These are phyloP conservation scores for Oconnorella tubifera DNA, from an alignment of 2,888 invertebrate genomes.

Conservation along the genomic window DNA sequence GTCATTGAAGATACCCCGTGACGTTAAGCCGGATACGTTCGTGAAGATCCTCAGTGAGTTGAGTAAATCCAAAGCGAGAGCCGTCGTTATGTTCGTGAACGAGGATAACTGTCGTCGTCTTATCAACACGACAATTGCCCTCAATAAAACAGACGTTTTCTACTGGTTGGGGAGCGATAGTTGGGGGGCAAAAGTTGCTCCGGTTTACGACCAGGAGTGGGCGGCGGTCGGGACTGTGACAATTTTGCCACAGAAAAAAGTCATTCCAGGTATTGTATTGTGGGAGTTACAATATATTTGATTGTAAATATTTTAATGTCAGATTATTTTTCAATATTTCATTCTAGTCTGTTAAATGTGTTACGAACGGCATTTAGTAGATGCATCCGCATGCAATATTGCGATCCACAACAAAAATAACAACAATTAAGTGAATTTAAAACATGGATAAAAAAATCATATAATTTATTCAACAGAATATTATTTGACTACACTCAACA, in stretches of 20 bases:
- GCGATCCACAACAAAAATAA: too few species aligned
- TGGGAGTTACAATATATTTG: too few species aligned
- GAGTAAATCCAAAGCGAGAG: constrained; percentile 63
- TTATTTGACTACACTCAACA: too few species aligned
- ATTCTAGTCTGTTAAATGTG: too few species aligned
- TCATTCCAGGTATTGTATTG: constrained; percentile 49
- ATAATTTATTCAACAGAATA: too few species aligned
- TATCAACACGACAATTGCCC: constrained; percentile 38
- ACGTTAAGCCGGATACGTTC: constrained; percentile 62
- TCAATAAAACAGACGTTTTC: constrained; percentile 31
- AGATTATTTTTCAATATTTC: too few species aligned
- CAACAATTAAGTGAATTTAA: too few species aligned
- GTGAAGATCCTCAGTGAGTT: constrained; percentile 64
- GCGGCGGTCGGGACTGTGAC: constrained; percentile 53
- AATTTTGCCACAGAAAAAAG: constrained; percentile 48
- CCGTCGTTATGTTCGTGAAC: constrained; percentile 70
- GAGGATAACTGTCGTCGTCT: constrained; percentile 64
- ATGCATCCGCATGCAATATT: too few species aligned
- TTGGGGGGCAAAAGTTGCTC: constrained; percentile 54
- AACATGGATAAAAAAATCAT: too few species aligned
- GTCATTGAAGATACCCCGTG: constrained; percentile 63
- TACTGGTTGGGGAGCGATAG: constrained; percentile 54
- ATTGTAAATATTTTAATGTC: too few species aligned
- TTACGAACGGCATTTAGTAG: too few species aligned
- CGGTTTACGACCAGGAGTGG: constrained; percentile 48